Conservation (phyloP, 2,113 vertebrate species). For the Stegostoma tigrinum region DNA sequence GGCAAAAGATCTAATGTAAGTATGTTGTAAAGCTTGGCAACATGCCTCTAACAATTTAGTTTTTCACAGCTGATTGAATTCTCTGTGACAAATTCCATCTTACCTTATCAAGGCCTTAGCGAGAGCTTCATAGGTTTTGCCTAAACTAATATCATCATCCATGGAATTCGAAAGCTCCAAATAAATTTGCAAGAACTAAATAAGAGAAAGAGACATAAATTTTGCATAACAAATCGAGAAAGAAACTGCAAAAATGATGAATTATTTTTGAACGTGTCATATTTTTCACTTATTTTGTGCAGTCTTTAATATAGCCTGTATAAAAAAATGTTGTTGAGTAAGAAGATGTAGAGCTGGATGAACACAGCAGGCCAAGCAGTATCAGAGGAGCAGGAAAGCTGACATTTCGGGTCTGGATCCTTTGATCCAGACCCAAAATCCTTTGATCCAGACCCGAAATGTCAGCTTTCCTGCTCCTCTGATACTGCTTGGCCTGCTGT, state of each 20-base stretch:
- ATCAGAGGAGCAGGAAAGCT: no score
- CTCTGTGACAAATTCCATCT: conserved; percentile 51
- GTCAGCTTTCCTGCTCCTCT: no score
- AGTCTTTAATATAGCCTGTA: neutral
- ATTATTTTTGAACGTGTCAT: neutral
- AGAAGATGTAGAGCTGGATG: neutral
- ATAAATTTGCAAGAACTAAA: conserved; percentile 52
- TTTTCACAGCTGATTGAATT: conserved; percentile 59
- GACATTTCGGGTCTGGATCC: no score
- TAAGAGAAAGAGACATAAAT: conserved; percentile 38
- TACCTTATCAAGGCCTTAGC: conserved; percentile 63
- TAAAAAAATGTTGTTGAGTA: neutral
- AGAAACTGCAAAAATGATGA: neutral
- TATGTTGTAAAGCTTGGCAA: conserved; percentile 62
- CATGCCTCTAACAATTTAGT: conserved; percentile 64
- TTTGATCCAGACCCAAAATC: no score
- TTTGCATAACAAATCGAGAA: neutral
- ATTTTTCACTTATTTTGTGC: neutral
- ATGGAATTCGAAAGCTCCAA: conserved; percentile 53
- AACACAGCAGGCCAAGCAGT: no score
- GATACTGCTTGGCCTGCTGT: no score
- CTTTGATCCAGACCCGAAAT: no score
- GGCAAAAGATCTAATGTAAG: conserved; percentile 63
- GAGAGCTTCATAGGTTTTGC: conserved; percentile 58
- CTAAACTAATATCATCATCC: conserved; percentile 53